Percentiles rank a stretch among this genome's conserved stretches.
Conservation (phyloP, 2,113 vertebrate genomes). For the Xenotilapia longispinis region DNA sequence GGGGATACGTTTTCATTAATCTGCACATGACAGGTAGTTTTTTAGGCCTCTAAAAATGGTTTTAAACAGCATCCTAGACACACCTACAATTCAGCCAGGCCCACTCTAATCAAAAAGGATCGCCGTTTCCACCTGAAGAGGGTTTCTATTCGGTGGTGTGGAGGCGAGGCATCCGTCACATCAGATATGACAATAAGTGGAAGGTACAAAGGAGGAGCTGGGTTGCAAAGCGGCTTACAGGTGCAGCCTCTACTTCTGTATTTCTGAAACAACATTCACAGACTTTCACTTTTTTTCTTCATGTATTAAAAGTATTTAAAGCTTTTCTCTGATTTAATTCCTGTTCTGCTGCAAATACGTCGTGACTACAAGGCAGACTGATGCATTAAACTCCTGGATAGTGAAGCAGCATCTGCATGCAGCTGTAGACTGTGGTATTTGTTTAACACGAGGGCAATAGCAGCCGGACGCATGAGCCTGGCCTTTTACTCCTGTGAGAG, state of each 20-base stretch:
- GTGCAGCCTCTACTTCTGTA: background rate
- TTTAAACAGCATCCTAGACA: background rate
- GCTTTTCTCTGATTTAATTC: background rate
- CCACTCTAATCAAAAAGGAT: background rate
- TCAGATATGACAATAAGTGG: background rate
- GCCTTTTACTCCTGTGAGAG: accelerated
- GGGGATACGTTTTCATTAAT: slow-evolving; percentile 11
- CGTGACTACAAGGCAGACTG: accelerated
- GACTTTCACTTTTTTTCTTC: background rate
- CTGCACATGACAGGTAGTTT: background rate
- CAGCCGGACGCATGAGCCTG: accelerated
- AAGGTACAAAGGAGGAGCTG: background rate
- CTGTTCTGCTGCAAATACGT: background rate
- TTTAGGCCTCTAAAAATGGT: background rate
- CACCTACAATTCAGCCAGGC: background rate
- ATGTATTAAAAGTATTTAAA: background rate
- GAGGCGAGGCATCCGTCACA: background rate
- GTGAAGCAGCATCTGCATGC: background rate
- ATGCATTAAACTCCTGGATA: background rate
- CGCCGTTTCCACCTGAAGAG: accelerated
- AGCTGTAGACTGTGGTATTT: background rate
- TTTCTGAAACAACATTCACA: background rate
- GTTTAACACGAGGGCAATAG: background rate
- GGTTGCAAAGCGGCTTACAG: background rate
- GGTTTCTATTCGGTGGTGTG: background rate